Conservation (phyloP, 2,888 invertebrate species). For the Scaptomyza tumidula region DNA sequence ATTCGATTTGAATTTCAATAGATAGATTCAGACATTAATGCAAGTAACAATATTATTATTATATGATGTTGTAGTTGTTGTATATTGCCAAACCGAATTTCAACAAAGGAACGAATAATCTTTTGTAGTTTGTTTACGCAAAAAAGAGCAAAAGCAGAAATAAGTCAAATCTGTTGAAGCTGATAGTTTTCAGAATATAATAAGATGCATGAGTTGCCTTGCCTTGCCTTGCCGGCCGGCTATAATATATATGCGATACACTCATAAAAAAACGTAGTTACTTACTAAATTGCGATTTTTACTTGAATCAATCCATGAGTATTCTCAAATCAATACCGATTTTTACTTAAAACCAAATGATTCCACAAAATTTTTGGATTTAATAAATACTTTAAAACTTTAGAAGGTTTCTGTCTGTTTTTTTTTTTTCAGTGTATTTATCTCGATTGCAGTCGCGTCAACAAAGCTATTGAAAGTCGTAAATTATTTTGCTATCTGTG, state of each 20-base stretch:
- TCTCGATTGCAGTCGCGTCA: constrained; percentile 22
- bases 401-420: too few relatives aligned
- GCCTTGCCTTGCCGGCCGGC: background rate
- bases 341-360: too few relatives aligned
- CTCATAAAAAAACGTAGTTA: too few relatives aligned
- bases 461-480: constrained; percentile 42
- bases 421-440: too few relatives aligned
- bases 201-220: constrained; percentile 6
- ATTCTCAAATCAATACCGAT: too few relatives aligned
- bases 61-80: too few relatives aligned
- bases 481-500: constrained; percentile 33
- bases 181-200: constrained; percentile 20
- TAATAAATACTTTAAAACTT: too few relatives aligned
- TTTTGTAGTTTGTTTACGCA: constrained; percentile 10
- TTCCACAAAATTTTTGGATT: too few relatives aligned
- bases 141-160: constrained; percentile 2
- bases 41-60: too few relatives aligned
- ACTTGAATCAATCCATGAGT: too few relatives aligned
- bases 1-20: background rate
- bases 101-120: background rate
- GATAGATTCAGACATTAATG: background rate
- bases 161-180: constrained; percentile 19
- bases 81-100: too few relatives aligned
- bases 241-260: background rate
- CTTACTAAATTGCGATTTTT: too few relatives aligned